Conservation (phyloP, 2,113 vertebrate species). For the Hippopotamus amphibius region DNA sequence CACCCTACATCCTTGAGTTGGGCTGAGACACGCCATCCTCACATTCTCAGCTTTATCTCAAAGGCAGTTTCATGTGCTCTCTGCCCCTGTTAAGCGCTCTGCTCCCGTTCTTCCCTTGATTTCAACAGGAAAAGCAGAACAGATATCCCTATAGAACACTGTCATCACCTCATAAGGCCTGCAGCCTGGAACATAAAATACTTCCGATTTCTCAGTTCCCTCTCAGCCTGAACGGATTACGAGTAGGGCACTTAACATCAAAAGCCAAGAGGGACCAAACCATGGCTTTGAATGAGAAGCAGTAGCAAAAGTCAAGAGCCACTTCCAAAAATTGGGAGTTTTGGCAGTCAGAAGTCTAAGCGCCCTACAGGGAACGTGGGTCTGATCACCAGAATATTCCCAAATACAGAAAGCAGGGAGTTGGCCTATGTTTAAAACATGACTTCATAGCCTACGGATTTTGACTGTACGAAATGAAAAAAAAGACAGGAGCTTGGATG, state of each 20-base stretch:
- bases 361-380: neutral
- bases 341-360: neutral
- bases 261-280: conserved; percentile 65
- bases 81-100: neutral
- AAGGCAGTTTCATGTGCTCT: neutral
- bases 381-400: neutral
- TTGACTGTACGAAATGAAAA: neutral
- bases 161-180: conserved; percentile 75
- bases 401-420: neutral
- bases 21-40: neutral
- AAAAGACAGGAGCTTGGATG: neutral
- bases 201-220: conserved; percentile 60
- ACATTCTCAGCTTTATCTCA: conserved; percentile 63
- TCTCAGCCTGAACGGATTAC: conserved; percentile 68
- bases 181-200: conserved; percentile 61
- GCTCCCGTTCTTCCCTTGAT: neutral
- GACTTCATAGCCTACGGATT: neutral
- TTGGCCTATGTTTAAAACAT: neutral
- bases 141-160: conserved; percentile 66
- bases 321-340: conserved; percentile 29
- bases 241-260: conserved; percentile 77
- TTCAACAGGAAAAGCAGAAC: conserved; percentile 73
- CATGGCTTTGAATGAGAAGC: neutral
- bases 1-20: neutral
- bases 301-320: conserved; percentile 45